Evolutionary conservation across 2,113 vertebrate genomes (phyloP).

Genomic region (Gadus macrocephalus): DNA sequence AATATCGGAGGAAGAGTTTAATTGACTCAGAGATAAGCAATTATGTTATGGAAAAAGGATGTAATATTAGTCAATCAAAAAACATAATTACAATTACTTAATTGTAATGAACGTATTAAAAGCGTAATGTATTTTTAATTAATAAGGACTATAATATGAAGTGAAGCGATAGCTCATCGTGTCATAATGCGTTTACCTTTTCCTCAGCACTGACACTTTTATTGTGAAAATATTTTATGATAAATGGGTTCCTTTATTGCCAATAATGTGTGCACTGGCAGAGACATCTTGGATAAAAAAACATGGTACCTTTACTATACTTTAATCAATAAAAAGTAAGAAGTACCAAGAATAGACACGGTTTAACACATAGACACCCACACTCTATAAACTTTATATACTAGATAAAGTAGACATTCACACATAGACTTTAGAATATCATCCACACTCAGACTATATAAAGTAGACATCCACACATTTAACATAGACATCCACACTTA

Average conservation of each 20-base stretch:
- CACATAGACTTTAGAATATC: too few relatives aligned
- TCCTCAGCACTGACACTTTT: not conserved
- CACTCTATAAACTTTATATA: not conserved
- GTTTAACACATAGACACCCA: not conserved
- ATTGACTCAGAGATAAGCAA: not conserved
- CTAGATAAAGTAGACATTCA: not conserved
- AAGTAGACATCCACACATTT: too few relatives aligned
- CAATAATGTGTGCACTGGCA: too few relatives aligned
- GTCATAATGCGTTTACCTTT: not conserved
- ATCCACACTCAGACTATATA: too few relatives aligned
- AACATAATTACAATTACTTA: not conserved
- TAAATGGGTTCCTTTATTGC: too few relatives aligned
- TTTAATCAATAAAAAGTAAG: too few relatives aligned
- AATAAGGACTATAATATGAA: not conserved
- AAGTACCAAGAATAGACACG: too few relatives aligned
- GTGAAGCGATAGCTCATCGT: not conserved
- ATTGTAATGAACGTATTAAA: not conserved
- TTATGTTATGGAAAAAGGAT: not conserved
- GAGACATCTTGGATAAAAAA: too few relatives aligned
- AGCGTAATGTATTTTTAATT: slow-evolving; percentile 1
- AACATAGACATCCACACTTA: too few relatives aligned
- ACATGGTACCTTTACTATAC: too few relatives aligned
- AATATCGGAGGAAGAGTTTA: not conserved
- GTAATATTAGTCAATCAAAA: not conserved
- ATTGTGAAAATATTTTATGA: too few relatives aligned